Base-by-base conservation (phyloP, 53 echinoderm and acorn worm genomes). In the Crossaster papposus region DNA sequence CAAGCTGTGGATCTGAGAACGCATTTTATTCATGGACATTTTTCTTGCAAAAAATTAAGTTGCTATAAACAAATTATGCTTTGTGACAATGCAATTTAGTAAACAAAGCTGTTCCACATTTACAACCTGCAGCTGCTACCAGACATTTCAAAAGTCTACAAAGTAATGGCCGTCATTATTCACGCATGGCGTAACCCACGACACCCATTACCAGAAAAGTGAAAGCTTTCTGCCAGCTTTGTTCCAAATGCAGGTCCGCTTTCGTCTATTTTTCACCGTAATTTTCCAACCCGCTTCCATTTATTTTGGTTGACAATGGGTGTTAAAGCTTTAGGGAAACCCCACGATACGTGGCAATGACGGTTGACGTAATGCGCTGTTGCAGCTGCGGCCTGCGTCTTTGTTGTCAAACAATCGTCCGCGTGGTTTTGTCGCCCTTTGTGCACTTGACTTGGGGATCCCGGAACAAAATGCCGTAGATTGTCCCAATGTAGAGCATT, bases 351-450 rank as follows among this genome's bases (percentile, higher is more conserved):
- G 55, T 50, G 83, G 14, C 68, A 83, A 37, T n/a, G 77, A 58
- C 76, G 77, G 75, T 54, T 87, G 87, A 87, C 76, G 87, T 87
- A 87, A 77, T 51, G 75, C 54, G 22, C 37, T 51, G 52, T 29
- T 80, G 76, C 87, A 87, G 87, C 76, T 87, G 87, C 87, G 37
- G n/a, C 51, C 13, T 54, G 54, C 72, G 35, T 53, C 87, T 76
- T 86, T 87, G 80, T 80, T 58, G 58, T 14, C 80, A 31, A 80
- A 80, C 80, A 80, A 58, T 80, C 53, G 33, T 14, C 26, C 30
- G 55, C 80, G 80, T 80, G 58, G 44, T 22, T 14, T 80, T 75
- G 36, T 9, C 36, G 14, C 33, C 80, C 22, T 74, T 74, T 74
- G 75, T 68, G 68, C 28, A 23, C 68, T 35, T 35, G 33, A 33